phyloP scores from a whole-genome alignment of 2,888 invertebrate genomes.

The Ormyrus nitidulus region DNA sequence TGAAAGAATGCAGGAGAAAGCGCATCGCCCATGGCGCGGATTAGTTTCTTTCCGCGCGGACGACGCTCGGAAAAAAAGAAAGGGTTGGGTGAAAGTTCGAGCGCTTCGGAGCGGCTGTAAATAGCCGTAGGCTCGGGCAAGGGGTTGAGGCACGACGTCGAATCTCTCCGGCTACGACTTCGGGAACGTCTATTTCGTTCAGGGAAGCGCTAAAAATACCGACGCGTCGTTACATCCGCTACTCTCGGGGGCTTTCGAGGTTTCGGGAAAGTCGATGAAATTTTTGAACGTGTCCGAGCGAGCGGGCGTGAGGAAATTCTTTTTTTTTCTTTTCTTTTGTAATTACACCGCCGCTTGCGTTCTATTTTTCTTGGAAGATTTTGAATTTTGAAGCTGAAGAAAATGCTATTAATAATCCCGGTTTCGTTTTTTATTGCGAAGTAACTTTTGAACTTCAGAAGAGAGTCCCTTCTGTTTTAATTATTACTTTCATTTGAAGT shows the following conservation, averaged over 20 bases:
- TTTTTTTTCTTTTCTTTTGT: too few relatives aligned
- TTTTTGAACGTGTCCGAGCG: not conserved
- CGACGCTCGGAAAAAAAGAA: slow-evolving; percentile 56
- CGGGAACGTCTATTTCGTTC: slow-evolving; percentile 48
- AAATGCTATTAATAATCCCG: too few relatives aligned
- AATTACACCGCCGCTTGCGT: too few relatives aligned
- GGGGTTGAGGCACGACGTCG: slow-evolving; percentile 59
- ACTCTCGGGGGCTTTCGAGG: slow-evolving; percentile 4
- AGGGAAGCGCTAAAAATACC: slow-evolving; percentile 54
- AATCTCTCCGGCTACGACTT: slow-evolving; percentile 35
- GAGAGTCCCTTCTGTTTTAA: too few relatives aligned
- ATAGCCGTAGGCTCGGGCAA: slow-evolving; percentile 63
- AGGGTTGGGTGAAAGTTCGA: slow-evolving; percentile 74
- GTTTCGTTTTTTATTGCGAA: too few relatives aligned
- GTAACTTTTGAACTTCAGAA: not conserved
- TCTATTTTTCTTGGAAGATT: too few relatives aligned
- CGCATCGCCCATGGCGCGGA: slow-evolving; percentile 21
- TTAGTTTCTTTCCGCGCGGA: slow-evolving; percentile 33
- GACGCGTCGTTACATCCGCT: slow-evolving; percentile 33
- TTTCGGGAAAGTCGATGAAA: slow-evolving; percentile 41
- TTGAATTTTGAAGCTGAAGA: too few relatives aligned
- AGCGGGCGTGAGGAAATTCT: slow-evolving; percentile 17
- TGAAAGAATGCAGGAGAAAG: slow-evolving; percentile 54
- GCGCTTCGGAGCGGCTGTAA: slow-evolving; percentile 70
- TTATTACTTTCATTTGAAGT: too few relatives aligned